Conservation (phyloP, 2,888 invertebrate species). For the Pycnomerus fuliginosus region DNA sequence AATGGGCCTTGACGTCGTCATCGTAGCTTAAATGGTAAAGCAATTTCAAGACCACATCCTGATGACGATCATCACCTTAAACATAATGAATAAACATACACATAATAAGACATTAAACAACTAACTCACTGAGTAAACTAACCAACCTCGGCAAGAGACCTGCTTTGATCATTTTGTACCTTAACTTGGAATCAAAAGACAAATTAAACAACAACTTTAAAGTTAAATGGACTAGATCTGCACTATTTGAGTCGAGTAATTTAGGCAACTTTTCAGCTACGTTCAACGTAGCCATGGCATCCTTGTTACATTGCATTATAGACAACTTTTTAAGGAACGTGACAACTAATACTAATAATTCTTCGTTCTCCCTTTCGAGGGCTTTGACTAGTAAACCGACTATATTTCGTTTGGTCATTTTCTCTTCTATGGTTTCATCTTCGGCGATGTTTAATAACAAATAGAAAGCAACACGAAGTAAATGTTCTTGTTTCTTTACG, state of each 20-base stretch:
- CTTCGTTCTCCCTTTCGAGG: constrained; percentile 86
- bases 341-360: constrained; percentile 84
- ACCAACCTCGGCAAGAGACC: constrained; percentile 90
- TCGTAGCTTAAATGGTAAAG: constrained; percentile 95
- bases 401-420: constrained; percentile 93
- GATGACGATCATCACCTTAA: constrained; percentile 75
- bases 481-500: constrained; percentile 90
- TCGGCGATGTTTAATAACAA: constrained; percentile 93
- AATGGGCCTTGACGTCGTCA: constrained; percentile 89
- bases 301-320: constrained; percentile 92
- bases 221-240: constrained; percentile 75
- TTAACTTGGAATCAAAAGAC: constrained; percentile 86
- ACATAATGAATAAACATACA: constrained; percentile 26
- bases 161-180: constrained; percentile 86
- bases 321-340: constrained; percentile 95
- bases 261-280: constrained; percentile 82
- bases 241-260: constrained; percentile 66
- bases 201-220: constrained; percentile 91
- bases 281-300: constrained; percentile 80
- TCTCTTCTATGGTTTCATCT: constrained; percentile 92
- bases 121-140: constrained; percentile 73
- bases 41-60: constrained; percentile 74
- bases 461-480: constrained; percentile 88
- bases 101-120: constrained; percentile 1
- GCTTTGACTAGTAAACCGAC: constrained; percentile 84